Percentiles rank a stretch among this genome's conserved stretches.
Conservation (phyloP, 2,888 invertebrate genomes). For the Copidosoma aretas region DNA sequence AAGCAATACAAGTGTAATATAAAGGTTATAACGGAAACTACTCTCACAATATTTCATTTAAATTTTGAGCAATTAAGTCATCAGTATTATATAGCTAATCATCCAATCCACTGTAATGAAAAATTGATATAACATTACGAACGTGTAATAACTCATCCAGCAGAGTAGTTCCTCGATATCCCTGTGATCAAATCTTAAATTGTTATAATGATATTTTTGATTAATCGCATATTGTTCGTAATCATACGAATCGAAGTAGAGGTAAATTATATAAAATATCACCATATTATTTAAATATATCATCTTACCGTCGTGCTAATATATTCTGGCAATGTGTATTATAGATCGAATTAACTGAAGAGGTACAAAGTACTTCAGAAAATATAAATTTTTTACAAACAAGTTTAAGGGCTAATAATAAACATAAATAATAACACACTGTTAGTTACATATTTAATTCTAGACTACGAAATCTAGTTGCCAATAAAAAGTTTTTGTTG, state of each 20-base stretch:
- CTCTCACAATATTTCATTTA: constrained; percentile 16
- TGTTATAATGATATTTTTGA: constrained; percentile 20
- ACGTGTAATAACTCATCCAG: constrained; percentile 2
- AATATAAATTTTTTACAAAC: constrained; percentile 33
- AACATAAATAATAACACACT: constrained; percentile 12
- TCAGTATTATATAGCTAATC: constrained; percentile 18
- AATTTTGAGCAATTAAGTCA: constrained; percentile 3
- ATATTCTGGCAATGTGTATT: constrained; percentile 14
- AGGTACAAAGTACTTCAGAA: constrained; percentile 29
- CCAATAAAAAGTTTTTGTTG: constrained; percentile 31
- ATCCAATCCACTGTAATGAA: constrained; percentile 1
- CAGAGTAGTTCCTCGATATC: constrained; percentile 29
- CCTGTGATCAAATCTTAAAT: constrained; percentile 27
- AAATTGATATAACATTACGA: not conserved
- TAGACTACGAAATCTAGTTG: constrained; percentile 29
- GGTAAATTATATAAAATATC: constrained; percentile 7
- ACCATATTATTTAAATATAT: constrained; percentile 21
- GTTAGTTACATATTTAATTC: not conserved
- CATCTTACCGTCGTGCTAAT: constrained; percentile 13
- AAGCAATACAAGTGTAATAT: constrained; percentile 29
- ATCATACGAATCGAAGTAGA: constrained; percentile 5
- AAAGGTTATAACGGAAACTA: constrained; percentile 26
- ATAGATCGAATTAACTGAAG: constrained; percentile 15
- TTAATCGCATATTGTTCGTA: constrained; percentile 3
- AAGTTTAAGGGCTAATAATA: constrained; percentile 21